A percentile compares a stretch with the other conserved stretches of the same genome.
phyloP scores from a whole-genome alignment of 2,888 invertebrate species.

The Dione juno region DNA sequence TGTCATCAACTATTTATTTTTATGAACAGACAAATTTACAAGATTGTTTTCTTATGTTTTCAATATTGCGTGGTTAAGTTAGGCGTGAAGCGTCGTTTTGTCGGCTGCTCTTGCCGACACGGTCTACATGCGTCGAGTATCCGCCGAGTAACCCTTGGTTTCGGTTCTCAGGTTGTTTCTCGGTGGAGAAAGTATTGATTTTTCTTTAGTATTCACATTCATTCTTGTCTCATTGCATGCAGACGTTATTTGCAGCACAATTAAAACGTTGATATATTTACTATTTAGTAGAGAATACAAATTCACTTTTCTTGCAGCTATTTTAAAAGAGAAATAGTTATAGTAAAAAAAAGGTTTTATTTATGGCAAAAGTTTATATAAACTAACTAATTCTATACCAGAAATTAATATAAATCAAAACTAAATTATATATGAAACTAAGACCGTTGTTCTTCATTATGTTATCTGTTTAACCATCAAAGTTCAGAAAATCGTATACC shows the following conservation, averaged over 20 bases:
- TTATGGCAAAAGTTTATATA: too few relatives aligned
- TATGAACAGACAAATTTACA: constrained; percentile 21
- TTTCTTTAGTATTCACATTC: constrained; percentile 43
- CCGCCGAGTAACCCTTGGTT: constrained; percentile 70
- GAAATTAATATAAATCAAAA: not conserved
- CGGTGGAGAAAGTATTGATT: constrained; percentile 50
- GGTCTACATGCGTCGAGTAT: constrained; percentile 76
- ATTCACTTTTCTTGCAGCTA: not conserved
- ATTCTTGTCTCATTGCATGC: not conserved
- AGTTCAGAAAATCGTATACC: constrained; percentile 30
- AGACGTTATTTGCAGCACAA: not conserved
- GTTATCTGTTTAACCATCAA: constrained; percentile 12
- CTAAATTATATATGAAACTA: not conserved
- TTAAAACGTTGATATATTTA: not conserved
- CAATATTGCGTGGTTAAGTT: constrained; percentile 71
- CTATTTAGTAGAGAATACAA: not conserved
- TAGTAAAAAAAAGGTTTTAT: too few relatives aligned
- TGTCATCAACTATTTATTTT: constrained; percentile 5
- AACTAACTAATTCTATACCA: not conserved
- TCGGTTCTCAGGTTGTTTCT: constrained; percentile 58
- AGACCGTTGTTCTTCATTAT: constrained; percentile 1
- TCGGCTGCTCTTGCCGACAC: constrained; percentile 75
- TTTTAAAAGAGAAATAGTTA: too few relatives aligned
- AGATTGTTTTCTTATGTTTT: constrained; percentile 52
- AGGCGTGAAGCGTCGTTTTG: constrained; percentile 77